Conservation (phyloP, 2,113 vertebrate species). For the Istiophorus platypterus region DNA sequence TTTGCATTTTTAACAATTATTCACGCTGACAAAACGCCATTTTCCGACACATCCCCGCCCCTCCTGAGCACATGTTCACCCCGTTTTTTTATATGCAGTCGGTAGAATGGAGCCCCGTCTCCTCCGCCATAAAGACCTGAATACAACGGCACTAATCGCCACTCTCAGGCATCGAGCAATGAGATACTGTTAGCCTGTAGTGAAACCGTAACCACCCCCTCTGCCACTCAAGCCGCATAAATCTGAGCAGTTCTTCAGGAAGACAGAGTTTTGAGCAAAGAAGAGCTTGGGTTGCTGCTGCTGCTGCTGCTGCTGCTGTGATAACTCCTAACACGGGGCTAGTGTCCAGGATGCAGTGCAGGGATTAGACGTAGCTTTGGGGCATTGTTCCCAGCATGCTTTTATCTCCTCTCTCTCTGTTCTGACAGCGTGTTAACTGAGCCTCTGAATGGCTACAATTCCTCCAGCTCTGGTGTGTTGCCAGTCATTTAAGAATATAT, state of each 20-base stretch:
- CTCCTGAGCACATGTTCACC: constrained; percentile 50
- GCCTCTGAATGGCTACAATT: constrained; percentile 35
- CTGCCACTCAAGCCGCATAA: constrained; percentile 32
- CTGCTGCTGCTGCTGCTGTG: constrained; percentile 39
- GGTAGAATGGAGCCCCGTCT: constrained; percentile 10
- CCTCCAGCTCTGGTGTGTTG: constrained; percentile 10
- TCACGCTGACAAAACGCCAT: constrained; percentile 21
- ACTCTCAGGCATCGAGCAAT: constrained; percentile 58
- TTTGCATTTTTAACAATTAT: constrained; percentile 51
- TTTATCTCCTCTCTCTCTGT: constrained; percentile 63
- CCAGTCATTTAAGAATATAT: constrained; percentile 54
- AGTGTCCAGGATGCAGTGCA: constrained; percentile 59
- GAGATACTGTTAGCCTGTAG: constrained; percentile 49
- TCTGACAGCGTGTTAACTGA: constrained; percentile 61
- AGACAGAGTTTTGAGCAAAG: constrained; percentile 37
- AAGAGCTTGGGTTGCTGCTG: constrained; percentile 27
- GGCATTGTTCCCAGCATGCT: constrained; percentile 62
- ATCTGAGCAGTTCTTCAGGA: constrained; percentile 41
- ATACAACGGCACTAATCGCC: constrained; percentile 59
- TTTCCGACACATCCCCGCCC: background rate
- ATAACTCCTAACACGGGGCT: constrained; percentile 54
- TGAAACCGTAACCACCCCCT: constrained; percentile 53
- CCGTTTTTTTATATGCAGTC: constrained; percentile 40
- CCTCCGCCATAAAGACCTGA: constrained; percentile 36
- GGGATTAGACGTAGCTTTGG: constrained; percentile 67